Conservation (phyloP, 64 coral and sea anemone genomes). For the Stichodactyla helianthus region DNA sequence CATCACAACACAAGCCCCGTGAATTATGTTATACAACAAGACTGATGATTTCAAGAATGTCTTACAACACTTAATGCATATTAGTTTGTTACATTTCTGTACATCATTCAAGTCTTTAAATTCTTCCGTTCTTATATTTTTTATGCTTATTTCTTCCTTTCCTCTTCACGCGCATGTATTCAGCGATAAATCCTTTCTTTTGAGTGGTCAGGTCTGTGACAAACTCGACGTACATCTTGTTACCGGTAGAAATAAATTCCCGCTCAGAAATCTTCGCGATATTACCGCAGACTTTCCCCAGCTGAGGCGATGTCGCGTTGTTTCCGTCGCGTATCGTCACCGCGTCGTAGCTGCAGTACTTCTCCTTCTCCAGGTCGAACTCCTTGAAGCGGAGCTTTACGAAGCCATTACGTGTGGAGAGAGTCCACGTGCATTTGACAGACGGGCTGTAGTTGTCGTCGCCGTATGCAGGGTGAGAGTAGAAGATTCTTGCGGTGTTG, state of each 20-base stretch:
- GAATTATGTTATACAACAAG: too few species aligned
- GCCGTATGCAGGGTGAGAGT: conserved; percentile 72
- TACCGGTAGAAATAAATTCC: conserved; percentile 63
- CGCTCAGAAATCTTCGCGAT: background rate
- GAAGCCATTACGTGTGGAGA: conserved; percentile 61
- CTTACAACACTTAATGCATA: background rate
- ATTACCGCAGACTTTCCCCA: conserved; percentile 61
- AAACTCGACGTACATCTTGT: conserved; percentile 76
- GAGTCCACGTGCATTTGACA: conserved; percentile 61
- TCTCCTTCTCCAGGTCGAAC: conserved; percentile 83
- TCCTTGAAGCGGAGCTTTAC: conserved; percentile 73
- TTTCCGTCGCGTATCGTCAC: conserved; percentile 66
- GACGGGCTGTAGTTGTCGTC: conserved; percentile 66
- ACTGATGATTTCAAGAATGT: background rate
- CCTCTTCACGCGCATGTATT: conserved; percentile 52
- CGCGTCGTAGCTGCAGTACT: conserved; percentile 70
- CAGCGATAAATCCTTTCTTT: conserved; percentile 80
- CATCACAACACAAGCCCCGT: too few species aligned
- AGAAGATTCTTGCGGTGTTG: conserved; percentile 44
- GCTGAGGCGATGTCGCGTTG: conserved; percentile 40
- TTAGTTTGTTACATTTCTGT: background rate
- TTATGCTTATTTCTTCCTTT: conserved; percentile 14
- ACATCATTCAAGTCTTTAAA: background rate
- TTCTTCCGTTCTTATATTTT: conserved; percentile 9
- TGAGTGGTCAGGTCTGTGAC: conserved; percentile 55